A percentile compares a stretch with the other conserved stretches of the same genome.
Conservation (phyloP, 2,797 vertebrate genomes). For the Pristis pectinata region DNA sequence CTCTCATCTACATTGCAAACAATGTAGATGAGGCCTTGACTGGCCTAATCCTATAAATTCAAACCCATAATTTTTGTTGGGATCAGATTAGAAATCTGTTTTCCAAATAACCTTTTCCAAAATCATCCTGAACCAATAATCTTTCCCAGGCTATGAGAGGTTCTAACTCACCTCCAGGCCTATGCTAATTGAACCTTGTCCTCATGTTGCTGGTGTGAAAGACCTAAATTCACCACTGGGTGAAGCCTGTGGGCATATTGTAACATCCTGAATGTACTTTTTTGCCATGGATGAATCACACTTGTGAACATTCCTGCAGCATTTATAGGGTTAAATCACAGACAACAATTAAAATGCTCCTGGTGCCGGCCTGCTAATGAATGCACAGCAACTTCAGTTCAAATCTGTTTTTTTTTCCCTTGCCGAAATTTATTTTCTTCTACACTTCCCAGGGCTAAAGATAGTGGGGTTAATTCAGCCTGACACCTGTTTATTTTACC, state of each 20-base stretch:
- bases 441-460: background rate
- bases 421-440: background rate
- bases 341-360: background rate
- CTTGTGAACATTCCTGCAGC: background rate
- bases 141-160: background rate
- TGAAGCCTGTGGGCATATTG: background rate
- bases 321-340: background rate
- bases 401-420: background rate
- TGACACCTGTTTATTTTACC: conserved; percentile 30
- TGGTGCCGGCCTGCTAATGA: background rate
- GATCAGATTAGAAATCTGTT: background rate
- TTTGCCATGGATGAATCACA: no score
- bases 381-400: background rate
- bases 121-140: background rate
- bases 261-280: background rate
- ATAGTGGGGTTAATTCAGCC: conserved; percentile 16
- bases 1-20: background rate
- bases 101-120: background rate
- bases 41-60: background rate
- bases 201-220: no score
- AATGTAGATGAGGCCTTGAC: background rate
- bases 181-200: background rate
- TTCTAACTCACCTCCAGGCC: background rate
- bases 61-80: background rate
- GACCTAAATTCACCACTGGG: background rate